Percentiles rank a stretch among this genome's conserved stretches.
Evolutionary conservation across 1,140 invertebrate genomes (phyloP).

Genomic region (Monomorium pharaonis): DNA sequence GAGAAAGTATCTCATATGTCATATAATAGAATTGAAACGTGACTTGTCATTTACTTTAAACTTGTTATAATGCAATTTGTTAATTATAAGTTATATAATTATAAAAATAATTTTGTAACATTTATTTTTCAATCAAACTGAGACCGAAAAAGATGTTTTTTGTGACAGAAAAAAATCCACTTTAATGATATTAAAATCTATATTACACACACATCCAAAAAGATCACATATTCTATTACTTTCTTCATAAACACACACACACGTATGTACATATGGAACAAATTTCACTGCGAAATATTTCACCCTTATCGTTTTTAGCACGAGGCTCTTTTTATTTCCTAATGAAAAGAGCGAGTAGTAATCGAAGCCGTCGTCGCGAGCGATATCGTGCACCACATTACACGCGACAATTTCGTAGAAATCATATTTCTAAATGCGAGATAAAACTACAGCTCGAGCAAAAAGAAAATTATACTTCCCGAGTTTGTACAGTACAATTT

Average conservation of each 20-base stretch:
- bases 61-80: not conserved
- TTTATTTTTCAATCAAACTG: not conserved
- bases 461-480: not conserved
- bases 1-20: not conserved
- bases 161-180: not conserved
- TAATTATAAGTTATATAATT: not conserved
- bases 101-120: not conserved
- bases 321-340: slow-evolving; percentile 21
- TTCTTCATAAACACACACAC: not conserved
- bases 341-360: slow-evolving; percentile 47
- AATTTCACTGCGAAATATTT: slow-evolving; percentile 11
- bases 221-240: not conserved
- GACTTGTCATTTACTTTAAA: not conserved
- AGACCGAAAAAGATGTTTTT: not conserved
- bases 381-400: not conserved
- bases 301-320: slow-evolving; percentile 28
- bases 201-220: not conserved
- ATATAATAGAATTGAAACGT: not conserved
- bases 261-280: not conserved
- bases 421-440: slow-evolving; percentile 12
- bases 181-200: not conserved
- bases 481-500: not conserved
- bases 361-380: slow-evolving; percentile 36
- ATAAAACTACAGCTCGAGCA: not conserved
- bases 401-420: slow-evolving; percentile 37